These are phyloP conservation scores for Erebia palarica DNA, from an alignment of 2,888 invertebrate species.

Conservation along the genomic window DNA sequence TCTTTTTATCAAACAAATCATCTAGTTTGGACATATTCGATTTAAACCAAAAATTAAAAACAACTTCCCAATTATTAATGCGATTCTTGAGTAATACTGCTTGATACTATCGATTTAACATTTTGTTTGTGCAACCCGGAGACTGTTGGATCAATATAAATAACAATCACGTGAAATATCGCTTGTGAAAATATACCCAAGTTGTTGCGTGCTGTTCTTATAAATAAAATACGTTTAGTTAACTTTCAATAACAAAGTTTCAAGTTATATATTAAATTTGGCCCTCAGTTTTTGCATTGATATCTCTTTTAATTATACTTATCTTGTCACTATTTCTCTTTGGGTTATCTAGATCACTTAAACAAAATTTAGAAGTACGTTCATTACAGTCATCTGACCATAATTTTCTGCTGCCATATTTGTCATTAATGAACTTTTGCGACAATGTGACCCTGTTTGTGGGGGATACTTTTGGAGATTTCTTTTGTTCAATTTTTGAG, in stretches of 20 bases:
- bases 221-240: conserved; percentile 1
- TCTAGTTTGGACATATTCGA: conserved; percentile 86
- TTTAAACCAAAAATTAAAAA: not conserved
- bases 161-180: conserved; percentile 14
- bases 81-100: conserved; percentile 5
- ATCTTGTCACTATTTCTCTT: conserved; percentile 65
- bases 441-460: conserved; percentile 71
- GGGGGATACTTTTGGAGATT: conserved; percentile 66
- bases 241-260: conserved; percentile 52
- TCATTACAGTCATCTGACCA: conserved; percentile 72
- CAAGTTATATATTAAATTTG: conserved; percentile 54
- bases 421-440: conserved; percentile 80
- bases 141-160: conserved; percentile 32
- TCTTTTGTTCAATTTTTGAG: conserved; percentile 61
- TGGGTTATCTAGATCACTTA: conserved; percentile 63
- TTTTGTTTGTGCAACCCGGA: conserved; percentile 29
- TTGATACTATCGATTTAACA: conserved; percentile 63
- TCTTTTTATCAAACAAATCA: conserved; percentile 92
- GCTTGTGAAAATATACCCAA: conserved; percentile 6
- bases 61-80: not conserved
- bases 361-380: conserved; percentile 57
- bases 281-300: conserved; percentile 56
- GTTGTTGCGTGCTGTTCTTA: conserved; percentile 5
- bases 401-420: conserved; percentile 77
- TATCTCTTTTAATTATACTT: conserved; percentile 59